phyloP scores from a whole-genome alignment of 1,140 invertebrate genomes.

The Diuraphis noxia region DNA sequence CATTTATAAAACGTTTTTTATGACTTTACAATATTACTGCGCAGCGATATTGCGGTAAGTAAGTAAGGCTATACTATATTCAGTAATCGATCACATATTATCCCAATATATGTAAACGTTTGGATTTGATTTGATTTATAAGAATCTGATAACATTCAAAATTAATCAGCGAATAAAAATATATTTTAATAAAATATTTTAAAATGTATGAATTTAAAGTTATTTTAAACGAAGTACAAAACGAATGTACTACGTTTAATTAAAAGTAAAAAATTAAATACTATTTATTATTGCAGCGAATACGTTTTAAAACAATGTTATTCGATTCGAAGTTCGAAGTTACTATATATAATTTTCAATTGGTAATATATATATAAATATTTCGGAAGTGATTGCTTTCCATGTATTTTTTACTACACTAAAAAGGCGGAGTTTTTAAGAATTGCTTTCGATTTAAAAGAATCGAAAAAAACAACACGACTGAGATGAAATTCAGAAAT shows the following conservation, averaged over 20 bases:
- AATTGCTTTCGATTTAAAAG: constrained; percentile 49
- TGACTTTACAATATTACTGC: neutral
- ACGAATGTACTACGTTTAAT: neutral
- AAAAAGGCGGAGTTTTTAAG: constrained; percentile 37
- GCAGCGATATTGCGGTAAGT: neutral
- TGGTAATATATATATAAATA: neutral
- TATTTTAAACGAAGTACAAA: neutral
- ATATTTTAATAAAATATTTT: neutral
- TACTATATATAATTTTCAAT: neutral
- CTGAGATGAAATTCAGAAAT: constrained; percentile 51
- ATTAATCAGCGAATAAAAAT: too few relatives aligned
- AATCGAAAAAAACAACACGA: constrained; percentile 40
- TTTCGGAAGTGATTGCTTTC: neutral
- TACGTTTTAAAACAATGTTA: neutral
- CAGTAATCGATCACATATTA: neutral
- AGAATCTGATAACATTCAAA: neutral
- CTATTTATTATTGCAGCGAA: neutral
- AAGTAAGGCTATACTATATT: neutral
- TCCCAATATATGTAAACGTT: neutral
- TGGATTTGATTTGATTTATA: neutral
- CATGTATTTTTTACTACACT: constrained; percentile 22
- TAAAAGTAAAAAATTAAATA: neutral
- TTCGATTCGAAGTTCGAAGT: neutral
- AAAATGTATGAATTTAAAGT: neutral
- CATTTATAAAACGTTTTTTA: neutral